phyloP scores from a whole-genome alignment of 1,140 invertebrate species.

The Pomacea maculata region DNA sequence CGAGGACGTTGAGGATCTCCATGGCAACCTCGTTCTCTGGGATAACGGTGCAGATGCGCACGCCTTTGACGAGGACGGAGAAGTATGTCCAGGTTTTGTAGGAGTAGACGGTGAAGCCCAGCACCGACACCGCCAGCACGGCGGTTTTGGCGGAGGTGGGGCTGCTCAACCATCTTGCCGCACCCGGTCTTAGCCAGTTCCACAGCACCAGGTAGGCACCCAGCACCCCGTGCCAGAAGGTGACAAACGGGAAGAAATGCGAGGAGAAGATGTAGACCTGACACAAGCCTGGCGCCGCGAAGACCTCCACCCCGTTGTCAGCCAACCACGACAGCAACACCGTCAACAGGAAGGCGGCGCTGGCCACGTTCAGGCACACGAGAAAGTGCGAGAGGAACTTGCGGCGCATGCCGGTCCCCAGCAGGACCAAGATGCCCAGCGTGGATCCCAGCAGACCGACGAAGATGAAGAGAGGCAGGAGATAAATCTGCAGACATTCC shows the following conservation, averaged over 20 bases:
- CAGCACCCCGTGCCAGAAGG: constrained; percentile 43
- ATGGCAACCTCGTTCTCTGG: constrained; percentile 45
- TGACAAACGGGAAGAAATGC: constrained; percentile 48
- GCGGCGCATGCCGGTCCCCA: constrained; percentile 37
- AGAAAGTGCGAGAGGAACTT: constrained; percentile 46
- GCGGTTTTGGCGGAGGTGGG: constrained; percentile 33
- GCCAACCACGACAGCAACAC: constrained; percentile 47
- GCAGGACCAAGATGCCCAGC: constrained; percentile 31
- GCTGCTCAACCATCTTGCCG: constrained; percentile 23
- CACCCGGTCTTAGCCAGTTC: constrained; percentile 23
- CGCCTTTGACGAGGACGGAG: constrained; percentile 12
- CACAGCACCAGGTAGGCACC: constrained; percentile 33
- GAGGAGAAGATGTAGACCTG: constrained; percentile 48
- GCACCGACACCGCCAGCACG: constrained; percentile 35
- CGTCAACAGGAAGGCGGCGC: constrained; percentile 40
- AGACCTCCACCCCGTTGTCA: constrained; percentile 43
- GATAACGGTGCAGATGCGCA: constrained; percentile 38
- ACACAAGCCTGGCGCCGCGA: constrained; percentile 45
- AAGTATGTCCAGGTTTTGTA: constrained; percentile 55
- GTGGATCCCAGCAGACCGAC: constrained; percentile 30
- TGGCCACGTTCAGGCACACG: constrained; percentile 39
- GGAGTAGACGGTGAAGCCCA: constrained; percentile 46
- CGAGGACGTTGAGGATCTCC: constrained; percentile 44
- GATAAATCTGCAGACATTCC: constrained; percentile 27
- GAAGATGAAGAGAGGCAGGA: constrained; percentile 35